Conservation (phyloP, 2,888 invertebrate species). For the Nomada ferruginata region DNA sequence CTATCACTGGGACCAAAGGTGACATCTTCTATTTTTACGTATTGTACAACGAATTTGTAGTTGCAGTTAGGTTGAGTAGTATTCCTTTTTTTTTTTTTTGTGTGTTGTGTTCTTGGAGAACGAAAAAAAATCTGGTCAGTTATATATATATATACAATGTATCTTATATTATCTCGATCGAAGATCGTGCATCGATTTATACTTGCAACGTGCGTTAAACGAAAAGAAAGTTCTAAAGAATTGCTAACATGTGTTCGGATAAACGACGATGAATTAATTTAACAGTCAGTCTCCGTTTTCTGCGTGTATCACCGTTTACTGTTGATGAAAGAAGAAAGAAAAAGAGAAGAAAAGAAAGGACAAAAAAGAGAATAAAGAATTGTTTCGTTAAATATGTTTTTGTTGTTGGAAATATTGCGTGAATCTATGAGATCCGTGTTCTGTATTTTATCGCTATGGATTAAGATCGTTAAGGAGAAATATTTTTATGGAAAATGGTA, state of each 20-base stretch:
- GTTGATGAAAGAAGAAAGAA: background rate
- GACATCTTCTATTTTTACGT: slow-evolving; percentile 76
- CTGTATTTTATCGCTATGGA: slow-evolving; percentile 22
- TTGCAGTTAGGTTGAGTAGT: slow-evolving; percentile 44
- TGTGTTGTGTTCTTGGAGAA: background rate
- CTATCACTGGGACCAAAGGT: slow-evolving; percentile 82
- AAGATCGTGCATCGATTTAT: slow-evolving; percentile 12
- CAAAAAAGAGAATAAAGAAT: background rate
- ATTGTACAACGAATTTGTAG: slow-evolving; percentile 74
- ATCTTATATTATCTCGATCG: slow-evolving; percentile 14
- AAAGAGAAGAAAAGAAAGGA: background rate
- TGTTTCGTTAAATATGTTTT: slow-evolving; percentile 13
- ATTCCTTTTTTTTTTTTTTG: slow-evolving; percentile 38
- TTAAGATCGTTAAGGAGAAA: slow-evolving; percentile 3
- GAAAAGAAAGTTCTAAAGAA: background rate
- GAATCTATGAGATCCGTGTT: slow-evolving; percentile 5
- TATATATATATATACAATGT: slow-evolving; percentile 28
- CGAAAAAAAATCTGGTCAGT: slow-evolving; percentile 71
- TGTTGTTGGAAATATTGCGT: background rate
- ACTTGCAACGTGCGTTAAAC: slow-evolving; percentile 2
- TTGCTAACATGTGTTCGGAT: slow-evolving; percentile 21
- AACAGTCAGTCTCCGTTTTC: background rate
- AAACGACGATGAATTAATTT: slow-evolving; percentile 25
- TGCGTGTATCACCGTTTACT: slow-evolving; percentile 14
- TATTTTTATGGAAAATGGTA: slow-evolving; percentile 33